These are phyloP conservation scores for Pogonomyrmex barbatus DNA, from an alignment of 1,140 invertebrate genomes.

Conservation along the genomic window DNA sequence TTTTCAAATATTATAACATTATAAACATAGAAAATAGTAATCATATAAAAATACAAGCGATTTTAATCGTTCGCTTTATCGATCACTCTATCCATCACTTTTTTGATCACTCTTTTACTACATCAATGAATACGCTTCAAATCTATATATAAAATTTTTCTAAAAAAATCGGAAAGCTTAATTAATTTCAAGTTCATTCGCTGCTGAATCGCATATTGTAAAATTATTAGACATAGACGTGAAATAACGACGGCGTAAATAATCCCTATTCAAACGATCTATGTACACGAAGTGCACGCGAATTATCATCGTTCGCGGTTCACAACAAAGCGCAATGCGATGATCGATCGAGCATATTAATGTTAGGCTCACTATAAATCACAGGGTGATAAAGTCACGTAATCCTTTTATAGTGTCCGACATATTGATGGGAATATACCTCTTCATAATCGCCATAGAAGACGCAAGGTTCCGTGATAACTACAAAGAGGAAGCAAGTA, in stretches of 20 bases:
- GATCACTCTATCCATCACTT: too few relatives aligned
- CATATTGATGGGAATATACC: constrained; percentile 92
- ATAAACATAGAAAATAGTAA: neutral
- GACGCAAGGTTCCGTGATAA: constrained; percentile 89
- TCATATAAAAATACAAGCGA: neutral
- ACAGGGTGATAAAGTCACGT: constrained; percentile 42
- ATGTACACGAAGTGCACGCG: constrained; percentile 46
- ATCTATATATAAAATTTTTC: neutral
- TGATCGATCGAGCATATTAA: constrained; percentile 66
- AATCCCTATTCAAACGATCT: constrained; percentile 50
- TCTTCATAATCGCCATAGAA: constrained; percentile 90
- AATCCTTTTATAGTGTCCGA: constrained; percentile 88
- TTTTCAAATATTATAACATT: neutral
- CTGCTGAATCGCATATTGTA: neutral
- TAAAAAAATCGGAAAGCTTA: neutral
- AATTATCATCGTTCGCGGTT: constrained; percentile 54
- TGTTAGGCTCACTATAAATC: constrained; percentile 67
- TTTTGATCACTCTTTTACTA: neutral
- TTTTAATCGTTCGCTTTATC: too few relatives aligned
- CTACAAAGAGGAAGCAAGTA: constrained; percentile 88
- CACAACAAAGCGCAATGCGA: constrained; percentile 48
- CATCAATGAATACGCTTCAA: neutral
- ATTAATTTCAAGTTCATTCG: neutral
- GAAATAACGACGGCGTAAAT: constrained; percentile 40
- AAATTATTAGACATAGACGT: neutral